A percentile compares a stretch with the other conserved stretches of the same genome.
Evolutionary conservation across 2,113 vertebrate species (phyloP).

Genomic region (Sceloporus tristichus): DNA sequence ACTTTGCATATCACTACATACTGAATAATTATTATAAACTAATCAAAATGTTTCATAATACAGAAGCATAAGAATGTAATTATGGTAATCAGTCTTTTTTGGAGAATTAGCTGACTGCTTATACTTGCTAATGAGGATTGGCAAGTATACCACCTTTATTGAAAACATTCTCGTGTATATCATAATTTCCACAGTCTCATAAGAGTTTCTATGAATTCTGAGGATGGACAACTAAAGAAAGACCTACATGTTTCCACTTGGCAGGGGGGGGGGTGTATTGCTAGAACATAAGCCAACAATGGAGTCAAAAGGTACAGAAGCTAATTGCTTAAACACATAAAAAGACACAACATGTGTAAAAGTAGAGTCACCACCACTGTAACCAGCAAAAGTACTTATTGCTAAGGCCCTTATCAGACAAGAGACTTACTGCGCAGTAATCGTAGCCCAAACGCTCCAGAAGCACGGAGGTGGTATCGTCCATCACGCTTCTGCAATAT

Average conservation of each 20-base stretch:
- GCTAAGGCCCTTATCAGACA: no score
- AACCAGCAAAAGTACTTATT: not conserved
- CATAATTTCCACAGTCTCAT: not conserved
- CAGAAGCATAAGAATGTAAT: no score
- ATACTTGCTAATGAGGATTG: not conserved
- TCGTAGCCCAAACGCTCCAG: no score
- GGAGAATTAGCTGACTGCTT: not conserved
- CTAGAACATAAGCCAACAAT: not conserved
- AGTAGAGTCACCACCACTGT: not conserved
- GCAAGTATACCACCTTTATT: not conserved
- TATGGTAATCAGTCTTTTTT: not conserved
- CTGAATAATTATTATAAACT: no score
- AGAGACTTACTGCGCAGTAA: no score
- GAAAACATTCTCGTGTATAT: no score
- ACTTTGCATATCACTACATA: not conserved
- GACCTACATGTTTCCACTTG: not conserved
- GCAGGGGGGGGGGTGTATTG: not conserved
- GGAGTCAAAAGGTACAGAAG: not conserved
- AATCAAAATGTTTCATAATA: not conserved
- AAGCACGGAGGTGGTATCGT: no score
- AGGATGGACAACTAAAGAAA: not conserved
- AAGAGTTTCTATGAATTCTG: not conserved
- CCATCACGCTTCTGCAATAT: no score
- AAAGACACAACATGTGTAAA: not conserved
- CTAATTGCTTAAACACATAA: not conserved